Conservation (phyloP, 2,797 vertebrate genomes). For the Enoplosus armatus region DNA sequence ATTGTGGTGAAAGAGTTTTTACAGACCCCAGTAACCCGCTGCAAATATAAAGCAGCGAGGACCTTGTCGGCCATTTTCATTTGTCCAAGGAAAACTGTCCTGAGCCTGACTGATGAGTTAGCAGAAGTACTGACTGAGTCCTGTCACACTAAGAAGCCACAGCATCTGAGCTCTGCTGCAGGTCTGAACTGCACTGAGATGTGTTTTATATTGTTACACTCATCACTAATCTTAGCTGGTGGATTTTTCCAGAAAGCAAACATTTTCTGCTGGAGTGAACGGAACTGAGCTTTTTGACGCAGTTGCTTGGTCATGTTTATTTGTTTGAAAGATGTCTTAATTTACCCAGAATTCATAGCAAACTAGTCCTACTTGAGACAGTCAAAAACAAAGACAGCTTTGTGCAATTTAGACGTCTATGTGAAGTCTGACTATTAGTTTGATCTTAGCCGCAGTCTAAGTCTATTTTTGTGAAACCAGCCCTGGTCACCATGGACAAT, state of each 20-base stretch:
- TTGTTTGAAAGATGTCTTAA: not conserved
- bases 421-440: not conserved
- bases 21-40: not conserved
- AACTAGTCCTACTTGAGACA: too few relatives aligned
- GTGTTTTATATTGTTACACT: too few relatives aligned
- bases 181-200: not conserved
- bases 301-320: not conserved
- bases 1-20: not conserved
- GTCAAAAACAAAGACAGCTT: too few relatives aligned
- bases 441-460: not conserved
- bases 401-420: too few relatives aligned
- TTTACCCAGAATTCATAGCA: not conserved
- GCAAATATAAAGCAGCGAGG: not conserved
- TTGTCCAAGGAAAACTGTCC: not conserved
- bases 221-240: too few relatives aligned
- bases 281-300: too few relatives aligned
- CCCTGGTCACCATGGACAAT: not conserved
- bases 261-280: not conserved
- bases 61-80: not conserved
- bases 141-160: too few relatives aligned
- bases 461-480: slow-evolving; percentile 11
- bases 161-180: not conserved
- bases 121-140: too few relatives aligned
- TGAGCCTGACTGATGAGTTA: too few relatives aligned
- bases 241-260: not conserved